These are phyloP conservation scores for Dendropsophus ebraccatus DNA, from an alignment of 2,113 vertebrate species.

Conservation along the genomic window DNA sequence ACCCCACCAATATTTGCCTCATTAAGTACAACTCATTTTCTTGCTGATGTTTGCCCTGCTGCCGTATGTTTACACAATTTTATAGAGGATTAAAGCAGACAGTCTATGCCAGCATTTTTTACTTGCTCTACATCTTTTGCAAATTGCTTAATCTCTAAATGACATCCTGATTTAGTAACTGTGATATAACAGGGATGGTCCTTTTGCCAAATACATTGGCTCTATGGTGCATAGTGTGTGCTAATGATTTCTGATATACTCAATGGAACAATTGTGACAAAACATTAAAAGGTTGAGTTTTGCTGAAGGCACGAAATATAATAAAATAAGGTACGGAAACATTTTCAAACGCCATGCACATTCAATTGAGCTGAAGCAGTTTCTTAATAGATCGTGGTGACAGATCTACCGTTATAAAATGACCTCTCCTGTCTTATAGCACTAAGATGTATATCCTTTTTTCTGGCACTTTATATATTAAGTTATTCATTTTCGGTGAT, in stretches of 20 bases:
- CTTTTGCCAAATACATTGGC: conserved; percentile 28
- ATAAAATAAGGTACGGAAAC: conserved; percentile 24
- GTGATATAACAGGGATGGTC: background rate
- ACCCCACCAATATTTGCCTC: conserved; percentile 40
- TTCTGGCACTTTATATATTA: conserved; percentile 26
- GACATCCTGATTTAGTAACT: conserved; percentile 41
- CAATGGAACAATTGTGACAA: conserved; percentile 26
- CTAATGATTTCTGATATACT: conserved; percentile 14
- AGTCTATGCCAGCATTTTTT: conserved; percentile 37
- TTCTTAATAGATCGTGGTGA: conserved; percentile 20
- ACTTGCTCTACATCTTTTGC: conserved; percentile 35
- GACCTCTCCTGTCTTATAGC: conserved; percentile 42
- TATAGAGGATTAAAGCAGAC: conserved; percentile 38
- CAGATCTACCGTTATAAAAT: conserved; percentile 36
- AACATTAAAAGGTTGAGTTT: conserved; percentile 22
- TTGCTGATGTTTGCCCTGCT: conserved; percentile 34
- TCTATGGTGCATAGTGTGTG: conserved; percentile 8
- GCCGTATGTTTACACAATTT: conserved; percentile 29
- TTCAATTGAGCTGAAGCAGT: conserved; percentile 40
- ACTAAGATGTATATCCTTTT: conserved; percentile 41
- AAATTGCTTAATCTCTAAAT: conserved; percentile 45
- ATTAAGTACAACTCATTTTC: conserved; percentile 44
- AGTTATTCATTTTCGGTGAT: conserved; percentile 50
- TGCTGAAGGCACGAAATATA: conserved; percentile 31
- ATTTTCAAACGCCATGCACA: conserved; percentile 38